Base-by-base conservation (phyloP, 2,888 invertebrate species). In the Chrysina gloriosa region DNA sequence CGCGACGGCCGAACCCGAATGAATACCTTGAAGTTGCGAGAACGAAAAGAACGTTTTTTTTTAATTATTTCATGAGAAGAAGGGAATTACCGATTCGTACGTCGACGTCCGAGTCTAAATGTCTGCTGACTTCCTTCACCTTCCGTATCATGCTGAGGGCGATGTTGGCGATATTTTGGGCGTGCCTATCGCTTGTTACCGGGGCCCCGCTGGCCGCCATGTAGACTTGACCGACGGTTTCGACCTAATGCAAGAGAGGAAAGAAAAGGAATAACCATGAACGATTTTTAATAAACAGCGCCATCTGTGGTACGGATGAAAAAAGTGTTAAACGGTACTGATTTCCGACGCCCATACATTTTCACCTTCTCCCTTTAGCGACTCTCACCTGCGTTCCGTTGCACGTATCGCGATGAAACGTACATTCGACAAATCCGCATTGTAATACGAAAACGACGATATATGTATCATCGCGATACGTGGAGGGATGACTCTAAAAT, bases 131-230 rank as follows among this genome's bases (percentile, higher is more conserved):
- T 29, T 88, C 86, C 47, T 89, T 89, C 0, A 94, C 87, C 58
- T 90, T 89, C 6, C 88, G 85, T 3, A 92, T 85, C 76, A 96
- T 89, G 70, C 92, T 90, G 9, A 96, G 83, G 0, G 94, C 91
- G 2, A 95, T 89, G 77, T 92, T 91, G 1, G 93, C 92, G 7
- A 94, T 90, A 70, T 92, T 89, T 69, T 88, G 87, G 0, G 94
- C 93, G 81, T 96, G 95, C n/a, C 87, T 83, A 1, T 89, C 86
- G 45, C 89, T 88, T 47, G 88, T 84, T 78, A 95, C 94, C 0
- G 96, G 96, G 1, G 93, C 92, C 0, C 96, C 96, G 45, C 95
- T 93, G 4, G 95, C 96, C 29, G 94, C 90, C 96, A 96, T 96
- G 81, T 96, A 96, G 54, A 91, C 89, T 80, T 91, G 92, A 7